These are phyloP conservation scores for Cheilosia grossa DNA, from an alignment of 2,888 invertebrate genomes.

Conservation along the genomic window DNA sequence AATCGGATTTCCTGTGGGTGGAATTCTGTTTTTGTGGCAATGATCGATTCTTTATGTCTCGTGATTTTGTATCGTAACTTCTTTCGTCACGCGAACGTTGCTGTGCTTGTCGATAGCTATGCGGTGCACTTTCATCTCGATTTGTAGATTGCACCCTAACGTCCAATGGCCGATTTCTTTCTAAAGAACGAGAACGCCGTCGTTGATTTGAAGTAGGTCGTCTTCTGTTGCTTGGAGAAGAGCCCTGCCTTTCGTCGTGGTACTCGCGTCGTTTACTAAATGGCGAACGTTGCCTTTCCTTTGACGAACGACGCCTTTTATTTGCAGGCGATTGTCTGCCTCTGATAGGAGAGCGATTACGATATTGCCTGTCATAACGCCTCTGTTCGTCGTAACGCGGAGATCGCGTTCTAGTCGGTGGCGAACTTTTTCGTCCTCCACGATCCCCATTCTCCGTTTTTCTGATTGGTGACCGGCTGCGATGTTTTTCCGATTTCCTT, in stretches of 20 bases:
- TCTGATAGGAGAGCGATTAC: neutral
- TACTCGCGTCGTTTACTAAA: neutral
- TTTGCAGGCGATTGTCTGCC: conserved; percentile 4
- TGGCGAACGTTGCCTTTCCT: conserved; percentile 5
- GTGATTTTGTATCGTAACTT: neutral
- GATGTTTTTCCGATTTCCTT: conserved; percentile 7
- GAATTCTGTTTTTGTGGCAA: neutral
- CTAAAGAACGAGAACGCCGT: neutral
- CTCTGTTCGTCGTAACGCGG: neutral
- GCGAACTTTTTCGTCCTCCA: neutral
- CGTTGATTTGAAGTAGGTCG: conserved; percentile 1
- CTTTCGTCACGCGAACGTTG: neutral
- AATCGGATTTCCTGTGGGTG: neutral
- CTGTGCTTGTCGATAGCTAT: neutral
- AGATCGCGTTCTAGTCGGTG: neutral
- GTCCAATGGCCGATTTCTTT: neutral
- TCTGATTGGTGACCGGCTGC: conserved; percentile 38
- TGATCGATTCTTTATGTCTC: neutral
- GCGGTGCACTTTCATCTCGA: neutral
- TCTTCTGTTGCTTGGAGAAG: neutral
- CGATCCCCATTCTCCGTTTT: neutral
- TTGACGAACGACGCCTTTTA: neutral
- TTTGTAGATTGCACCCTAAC: neutral
- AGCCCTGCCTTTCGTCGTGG: neutral
- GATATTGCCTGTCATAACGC: neutral